Percentiles rank a stretch among this genome's conserved stretches.
phyloP scores from a whole-genome alignment of 2,797 vertebrate genomes.

The Iguana delicatissima region DNA sequence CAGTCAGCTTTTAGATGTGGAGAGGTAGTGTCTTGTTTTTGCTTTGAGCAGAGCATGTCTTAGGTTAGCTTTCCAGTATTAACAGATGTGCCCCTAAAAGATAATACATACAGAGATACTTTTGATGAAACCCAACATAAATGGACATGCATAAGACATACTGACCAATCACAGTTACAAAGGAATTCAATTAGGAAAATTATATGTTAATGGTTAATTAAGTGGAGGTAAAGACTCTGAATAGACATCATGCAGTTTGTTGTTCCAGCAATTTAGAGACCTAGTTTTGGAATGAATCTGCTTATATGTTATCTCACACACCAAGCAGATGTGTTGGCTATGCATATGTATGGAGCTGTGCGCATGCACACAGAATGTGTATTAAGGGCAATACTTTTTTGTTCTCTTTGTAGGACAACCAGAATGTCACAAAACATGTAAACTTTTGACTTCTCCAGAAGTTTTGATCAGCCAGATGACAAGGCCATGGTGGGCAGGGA shows the following conservation, averaged over 20 bases:
- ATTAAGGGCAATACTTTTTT: neutral
- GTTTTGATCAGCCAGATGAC: neutral
- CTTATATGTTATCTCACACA: neutral
- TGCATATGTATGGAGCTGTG: too few relatives aligned
- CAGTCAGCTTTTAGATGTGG: too few relatives aligned
- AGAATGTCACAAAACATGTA: neutral
- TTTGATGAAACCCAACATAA: neutral
- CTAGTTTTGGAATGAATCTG: neutral
- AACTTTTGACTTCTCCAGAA: neutral
- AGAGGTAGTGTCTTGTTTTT: too few relatives aligned
- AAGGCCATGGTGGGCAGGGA: neutral
- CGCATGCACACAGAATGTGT: neutral
- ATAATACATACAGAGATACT: neutral
- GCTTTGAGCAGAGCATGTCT: too few relatives aligned
- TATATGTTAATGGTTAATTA: neutral
- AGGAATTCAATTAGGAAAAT: neutral
- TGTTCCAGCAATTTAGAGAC: neutral
- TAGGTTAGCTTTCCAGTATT: too few relatives aligned
- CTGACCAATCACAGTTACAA: neutral
- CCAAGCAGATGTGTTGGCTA: neutral
- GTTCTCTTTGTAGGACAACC: neutral
- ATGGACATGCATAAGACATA: neutral
- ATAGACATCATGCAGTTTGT: neutral
- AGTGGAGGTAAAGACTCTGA: neutral
- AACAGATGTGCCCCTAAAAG: neutral